Evolutionary conservation across 2,888 invertebrate species (phyloP).

Genomic region (Agonopterix subpropinquella): DNA sequence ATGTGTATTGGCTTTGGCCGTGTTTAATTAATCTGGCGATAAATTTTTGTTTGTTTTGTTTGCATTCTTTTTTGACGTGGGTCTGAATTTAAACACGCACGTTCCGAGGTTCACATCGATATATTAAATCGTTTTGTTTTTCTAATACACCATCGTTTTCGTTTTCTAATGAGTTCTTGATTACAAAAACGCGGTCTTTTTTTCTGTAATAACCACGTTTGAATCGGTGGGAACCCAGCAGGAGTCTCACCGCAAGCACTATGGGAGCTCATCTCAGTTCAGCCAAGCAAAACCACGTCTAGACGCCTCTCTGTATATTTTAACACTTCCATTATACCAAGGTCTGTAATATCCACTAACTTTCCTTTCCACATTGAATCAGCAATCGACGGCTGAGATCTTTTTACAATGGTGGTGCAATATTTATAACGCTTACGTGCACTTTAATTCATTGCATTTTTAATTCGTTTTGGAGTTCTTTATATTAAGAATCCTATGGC

Average conservation of each 20-base stretch:
- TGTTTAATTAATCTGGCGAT: neutral
- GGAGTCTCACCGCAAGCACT: slow-evolving; percentile 52
- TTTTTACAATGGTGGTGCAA: slow-evolving; percentile 27
- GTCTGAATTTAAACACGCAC: neutral
- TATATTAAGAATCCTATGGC: slow-evolving; percentile 28
- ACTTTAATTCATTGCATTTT: slow-evolving; percentile 18
- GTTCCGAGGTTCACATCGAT: neutral
- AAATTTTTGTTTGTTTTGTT: neutral
- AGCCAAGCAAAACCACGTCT: slow-evolving; percentile 64
- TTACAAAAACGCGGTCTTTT: slow-evolving; percentile 30
- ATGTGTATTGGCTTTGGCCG: slow-evolving; percentile 21
- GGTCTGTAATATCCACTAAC: slow-evolving; percentile 40
- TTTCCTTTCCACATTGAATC: slow-evolving; percentile 35
- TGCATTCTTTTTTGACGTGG: neutral
- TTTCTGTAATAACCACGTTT: slow-evolving; percentile 38
- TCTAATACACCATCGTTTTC: slow-evolving; percentile 21
- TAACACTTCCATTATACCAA: slow-evolving; percentile 42
- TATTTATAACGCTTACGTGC: slow-evolving; percentile 31
- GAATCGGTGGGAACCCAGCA: slow-evolving; percentile 61
- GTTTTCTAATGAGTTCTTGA: slow-evolving; percentile 32
- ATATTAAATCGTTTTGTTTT: slow-evolving; percentile 18
- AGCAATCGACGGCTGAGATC: slow-evolving; percentile 17
- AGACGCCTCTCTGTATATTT: slow-evolving; percentile 47
- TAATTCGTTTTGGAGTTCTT: slow-evolving; percentile 31
- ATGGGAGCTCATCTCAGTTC: slow-evolving; percentile 38